These are phyloP conservation scores for Bruchidius siliquastri DNA, from an alignment of 2,888 invertebrate species.

Conservation along the genomic window DNA sequence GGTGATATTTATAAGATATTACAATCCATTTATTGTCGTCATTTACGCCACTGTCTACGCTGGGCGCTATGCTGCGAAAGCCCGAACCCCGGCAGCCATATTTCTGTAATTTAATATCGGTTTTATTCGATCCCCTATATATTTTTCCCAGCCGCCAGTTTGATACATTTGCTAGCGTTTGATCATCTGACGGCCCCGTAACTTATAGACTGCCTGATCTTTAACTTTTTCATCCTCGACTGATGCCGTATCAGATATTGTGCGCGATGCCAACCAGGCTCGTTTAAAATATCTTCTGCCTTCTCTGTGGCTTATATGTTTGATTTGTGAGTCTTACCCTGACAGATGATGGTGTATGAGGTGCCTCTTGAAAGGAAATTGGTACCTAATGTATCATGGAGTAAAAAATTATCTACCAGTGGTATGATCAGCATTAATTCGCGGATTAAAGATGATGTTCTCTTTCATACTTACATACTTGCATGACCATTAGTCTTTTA, in stretches of 20 bases:
- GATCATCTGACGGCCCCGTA: slow-evolving; percentile 22
- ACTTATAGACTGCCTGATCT: slow-evolving; percentile 24
- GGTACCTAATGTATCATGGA: no score
- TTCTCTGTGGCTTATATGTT: not conserved
- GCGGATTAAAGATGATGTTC: no score
- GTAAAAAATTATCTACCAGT: no score
- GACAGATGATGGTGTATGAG: not conserved
- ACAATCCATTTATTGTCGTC: not conserved
- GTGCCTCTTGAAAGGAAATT: not conserved
- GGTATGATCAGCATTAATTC: no score
- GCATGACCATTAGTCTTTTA: no score
- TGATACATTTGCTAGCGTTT: slow-evolving; percentile 27
- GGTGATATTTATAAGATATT: no score
- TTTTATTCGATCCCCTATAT: slow-evolving; percentile 19
- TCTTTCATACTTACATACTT: no score
- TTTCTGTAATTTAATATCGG: slow-evolving; percentile 23
- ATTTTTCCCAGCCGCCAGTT: slow-evolving; percentile 16
- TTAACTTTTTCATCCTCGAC: slow-evolving; percentile 19
- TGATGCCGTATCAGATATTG: not conserved
- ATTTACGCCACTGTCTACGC: not conserved
- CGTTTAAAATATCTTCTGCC: not conserved
- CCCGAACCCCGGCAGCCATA: slow-evolving; percentile 8
- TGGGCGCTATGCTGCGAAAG: not conserved
- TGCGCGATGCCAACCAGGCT: not conserved
- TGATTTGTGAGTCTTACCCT: not conserved